Evolutionary conservation across 1,140 invertebrate species (phyloP).

Genomic region (Drosophila busckii): DNA sequence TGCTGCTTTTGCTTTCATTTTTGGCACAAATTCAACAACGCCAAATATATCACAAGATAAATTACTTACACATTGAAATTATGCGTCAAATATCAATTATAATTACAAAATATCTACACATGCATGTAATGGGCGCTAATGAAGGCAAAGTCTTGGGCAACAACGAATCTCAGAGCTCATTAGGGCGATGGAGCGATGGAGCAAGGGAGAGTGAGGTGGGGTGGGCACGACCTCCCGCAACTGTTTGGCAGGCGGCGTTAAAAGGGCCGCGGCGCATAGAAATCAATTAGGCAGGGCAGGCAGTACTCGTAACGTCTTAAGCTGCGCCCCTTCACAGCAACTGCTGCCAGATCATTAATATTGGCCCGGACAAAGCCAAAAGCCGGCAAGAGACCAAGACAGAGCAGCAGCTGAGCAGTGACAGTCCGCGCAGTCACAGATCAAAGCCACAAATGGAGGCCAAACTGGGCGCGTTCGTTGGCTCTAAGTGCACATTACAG

Average conservation of each 20-base stretch:
- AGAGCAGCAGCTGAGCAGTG: not conserved
- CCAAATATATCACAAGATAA: too few species aligned
- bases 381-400: not conserved
- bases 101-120: slow-evolving; percentile 27
- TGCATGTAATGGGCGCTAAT: slow-evolving; percentile 33
- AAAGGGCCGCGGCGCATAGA: slow-evolving; percentile 19
- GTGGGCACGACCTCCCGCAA: slow-evolving; percentile 29
- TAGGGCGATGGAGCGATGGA: too few species aligned
- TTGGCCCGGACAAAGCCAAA: slow-evolving; percentile 19
- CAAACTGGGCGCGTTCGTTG: slow-evolving; percentile 25
- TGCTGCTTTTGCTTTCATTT: slow-evolving; percentile 19
- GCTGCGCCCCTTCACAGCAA: slow-evolving; percentile 35
- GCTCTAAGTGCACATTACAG: slow-evolving; percentile 36
- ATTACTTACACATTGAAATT: slow-evolving; percentile 14
- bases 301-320: slow-evolving; percentile 15
- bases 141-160: slow-evolving; percentile 29
- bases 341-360: slow-evolving; percentile 39
- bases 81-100: slow-evolving; percentile 23
- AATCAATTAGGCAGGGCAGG: slow-evolving; percentile 46
- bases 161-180: slow-evolving; percentile 25
- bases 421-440: not conserved
- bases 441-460: slow-evolving; percentile 17
- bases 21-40: slow-evolving; percentile 14
- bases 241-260: slow-evolving; percentile 15
- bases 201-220: too few species aligned